Evolutionary conservation across 1,140 invertebrate genomes (phyloP), one percentile per base, ranked within the genome.

Genomic region (Stenopsyche tienmushanensis): DNA sequence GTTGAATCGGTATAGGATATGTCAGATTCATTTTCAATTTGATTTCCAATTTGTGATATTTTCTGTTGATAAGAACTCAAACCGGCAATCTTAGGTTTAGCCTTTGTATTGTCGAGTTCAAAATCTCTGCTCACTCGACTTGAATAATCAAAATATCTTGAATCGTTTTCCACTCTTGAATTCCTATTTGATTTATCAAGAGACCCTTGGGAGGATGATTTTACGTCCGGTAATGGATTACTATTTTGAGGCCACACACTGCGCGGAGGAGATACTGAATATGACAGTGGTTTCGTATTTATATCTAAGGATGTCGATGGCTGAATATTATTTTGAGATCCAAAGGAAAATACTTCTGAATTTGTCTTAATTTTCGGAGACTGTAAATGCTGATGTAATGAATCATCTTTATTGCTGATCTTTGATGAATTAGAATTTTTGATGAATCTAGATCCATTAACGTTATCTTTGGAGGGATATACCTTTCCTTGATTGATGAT

Each of bases 31-130:
- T 67, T 59, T 34, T 73, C 71, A 15, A 64, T 23, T 21, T 67
- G 54, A 41, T 24, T 63, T 3, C 53, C 62, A 2, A 70, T 57
- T 54, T 70, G 73, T 10, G 74, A 80, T 54, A 75, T 72, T 69
- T 75, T 80, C 71, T 83, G 82, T 71, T 83, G 82, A 42, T 83
- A 77, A 0, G 82, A 75, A 34, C 81, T 82, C 7, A 84, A 70
- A 0, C 80, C 81, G 8, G 81, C 76, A 39, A 83, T 78, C 66
- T 80, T 79, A 0, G 81, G 72, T 69, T 75, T 77, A 18, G 70
- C 67, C 66, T 72, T 72, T 39, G 71, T 71, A 62, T 75, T 72
- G 53, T 76, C 75, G 1, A 41, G 25, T n/a, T 70, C 67, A 52
- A 60, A 71, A 21, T 68, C 65, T 13, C 42, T 63, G 50, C 44